Evolutionary conservation across 1,140 invertebrate genomes (phyloP).

Genomic region (Pseudomyrmex dendroicus): DNA sequence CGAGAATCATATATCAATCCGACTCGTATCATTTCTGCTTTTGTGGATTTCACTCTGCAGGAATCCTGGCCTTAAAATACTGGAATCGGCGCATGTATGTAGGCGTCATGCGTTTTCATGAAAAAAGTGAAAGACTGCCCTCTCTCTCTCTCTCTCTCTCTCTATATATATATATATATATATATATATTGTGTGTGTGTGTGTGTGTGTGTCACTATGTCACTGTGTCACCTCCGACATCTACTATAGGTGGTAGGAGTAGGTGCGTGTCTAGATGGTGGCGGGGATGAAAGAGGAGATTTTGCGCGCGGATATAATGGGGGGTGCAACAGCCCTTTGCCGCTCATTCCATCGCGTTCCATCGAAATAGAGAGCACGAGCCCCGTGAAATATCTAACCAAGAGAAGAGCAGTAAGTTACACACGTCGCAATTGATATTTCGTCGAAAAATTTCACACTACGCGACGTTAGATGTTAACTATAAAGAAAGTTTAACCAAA

Average conservation of each 20-base stretch:
- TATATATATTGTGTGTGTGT: too few relatives aligned
- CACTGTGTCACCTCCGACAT: slow-evolving; percentile 40
- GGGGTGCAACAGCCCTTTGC: slow-evolving; percentile 78
- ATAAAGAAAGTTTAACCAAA: too few relatives aligned
- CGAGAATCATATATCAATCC: too few relatives aligned
- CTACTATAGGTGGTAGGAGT: slow-evolving; percentile 78
- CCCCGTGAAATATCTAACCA: not conserved
- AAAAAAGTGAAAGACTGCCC: not conserved
- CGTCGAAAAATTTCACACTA: not conserved
- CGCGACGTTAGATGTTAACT: not conserved
- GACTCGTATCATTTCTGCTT: too few relatives aligned
- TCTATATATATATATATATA: too few relatives aligned
- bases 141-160: too few relatives aligned
- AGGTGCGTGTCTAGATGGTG: not conserved
- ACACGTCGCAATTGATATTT: not conserved
- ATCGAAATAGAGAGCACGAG: slow-evolving; percentile 40
- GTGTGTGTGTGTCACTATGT: not conserved
- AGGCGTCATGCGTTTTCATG: slow-evolving; percentile 29
- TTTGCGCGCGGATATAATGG: slow-evolving; percentile 79
- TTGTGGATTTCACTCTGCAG: too few relatives aligned
- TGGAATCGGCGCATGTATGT: not conserved
- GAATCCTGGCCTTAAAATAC: too few relatives aligned
- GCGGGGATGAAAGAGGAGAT: slow-evolving; percentile 72
- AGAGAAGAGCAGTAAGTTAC: slow-evolving; percentile 13
- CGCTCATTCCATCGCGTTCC: slow-evolving; percentile 76